Conservation (phyloP, 2,888 invertebrate genomes). For the Hirtodrosophila cameraria region DNA sequence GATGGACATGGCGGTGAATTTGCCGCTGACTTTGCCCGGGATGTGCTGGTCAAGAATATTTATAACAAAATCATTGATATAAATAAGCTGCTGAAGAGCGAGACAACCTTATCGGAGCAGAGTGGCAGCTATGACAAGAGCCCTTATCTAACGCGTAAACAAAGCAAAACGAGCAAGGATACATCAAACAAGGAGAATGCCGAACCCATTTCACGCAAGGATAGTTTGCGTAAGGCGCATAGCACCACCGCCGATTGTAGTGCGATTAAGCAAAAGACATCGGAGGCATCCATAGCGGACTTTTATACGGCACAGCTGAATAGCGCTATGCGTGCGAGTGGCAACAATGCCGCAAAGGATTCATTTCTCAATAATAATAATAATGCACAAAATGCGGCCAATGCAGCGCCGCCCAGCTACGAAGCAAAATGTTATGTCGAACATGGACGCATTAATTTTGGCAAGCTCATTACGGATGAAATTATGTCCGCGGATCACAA, state of each 20-base stretch:
- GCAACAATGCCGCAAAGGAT: slow-evolving; percentile 73
- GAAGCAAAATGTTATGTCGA: slow-evolving; percentile 88
- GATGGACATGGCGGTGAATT: slow-evolving; percentile 98
- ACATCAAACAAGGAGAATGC: slow-evolving; percentile 81
- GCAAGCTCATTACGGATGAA: slow-evolving; percentile 93
- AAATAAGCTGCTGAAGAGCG: slow-evolving; percentile 87
- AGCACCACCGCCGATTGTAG: slow-evolving; percentile 86
- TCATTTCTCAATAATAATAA: slow-evolving; percentile 77
- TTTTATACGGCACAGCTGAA: slow-evolving; percentile 83
- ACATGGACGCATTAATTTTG: slow-evolving; percentile 91
- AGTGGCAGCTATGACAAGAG: slow-evolving; percentile 80
- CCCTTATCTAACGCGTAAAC: slow-evolving; percentile 79
- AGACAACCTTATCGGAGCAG: slow-evolving; percentile 74
- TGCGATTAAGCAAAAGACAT: slow-evolving; percentile 81
- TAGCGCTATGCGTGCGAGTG: slow-evolving; percentile 80
- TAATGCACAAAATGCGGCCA: slow-evolving; percentile 57
- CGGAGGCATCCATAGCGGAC: slow-evolving; percentile 75
- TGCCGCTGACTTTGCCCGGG: slow-evolving; percentile 96
- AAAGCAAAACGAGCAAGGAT: slow-evolving; percentile 77
- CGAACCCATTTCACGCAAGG: slow-evolving; percentile 76
- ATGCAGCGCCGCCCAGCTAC: slow-evolving; percentile 75
- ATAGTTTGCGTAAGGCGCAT: slow-evolving; percentile 81
- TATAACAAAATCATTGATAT: slow-evolving; percentile 90
- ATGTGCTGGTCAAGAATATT: slow-evolving; percentile 92
- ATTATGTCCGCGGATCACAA: slow-evolving; percentile 93